Evolutionary conservation across 2,888 invertebrate genomes (phyloP).

Genomic region (Ophion ellenae): DNA sequence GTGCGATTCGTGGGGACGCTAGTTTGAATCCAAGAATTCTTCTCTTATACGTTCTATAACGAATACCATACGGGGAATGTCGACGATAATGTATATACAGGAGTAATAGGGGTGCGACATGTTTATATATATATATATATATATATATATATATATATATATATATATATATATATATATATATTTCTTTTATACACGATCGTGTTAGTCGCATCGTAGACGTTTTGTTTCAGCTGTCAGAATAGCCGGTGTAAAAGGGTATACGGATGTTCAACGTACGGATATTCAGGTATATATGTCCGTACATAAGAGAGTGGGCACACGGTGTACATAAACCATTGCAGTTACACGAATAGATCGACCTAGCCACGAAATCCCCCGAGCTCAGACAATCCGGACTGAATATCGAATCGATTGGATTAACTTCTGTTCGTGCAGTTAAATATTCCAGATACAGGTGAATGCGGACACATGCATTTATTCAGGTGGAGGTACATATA

Average conservation of each 20-base stretch:
- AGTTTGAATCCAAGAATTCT: conserved; percentile 22
- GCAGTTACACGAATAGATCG: conserved; percentile 9
- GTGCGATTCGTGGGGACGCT: conserved; percentile 2
- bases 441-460: conserved; percentile 24
- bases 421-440: conserved; percentile 5
- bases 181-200: no score
- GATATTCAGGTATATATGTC: not conserved
- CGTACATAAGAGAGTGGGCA: not conserved
- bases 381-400: conserved; percentile 21
- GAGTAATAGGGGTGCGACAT: not conserved
- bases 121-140: conserved; percentile 12
- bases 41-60: conserved; percentile 9
- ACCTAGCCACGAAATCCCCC: conserved; percentile 11
- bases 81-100: conserved; percentile 5
- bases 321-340: not conserved
- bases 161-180: no score
- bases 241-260: not conserved
- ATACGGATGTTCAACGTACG: not conserved
- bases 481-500: not conserved
- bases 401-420: conserved; percentile 31
- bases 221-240: conserved; percentile 31
- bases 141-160: no score
- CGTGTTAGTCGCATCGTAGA: not conserved
- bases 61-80: conserved; percentile 31
- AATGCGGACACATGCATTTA: not conserved